phyloP scores from a whole-genome alignment of 2,888 invertebrate genomes.

The Thereva nobilitata region DNA sequence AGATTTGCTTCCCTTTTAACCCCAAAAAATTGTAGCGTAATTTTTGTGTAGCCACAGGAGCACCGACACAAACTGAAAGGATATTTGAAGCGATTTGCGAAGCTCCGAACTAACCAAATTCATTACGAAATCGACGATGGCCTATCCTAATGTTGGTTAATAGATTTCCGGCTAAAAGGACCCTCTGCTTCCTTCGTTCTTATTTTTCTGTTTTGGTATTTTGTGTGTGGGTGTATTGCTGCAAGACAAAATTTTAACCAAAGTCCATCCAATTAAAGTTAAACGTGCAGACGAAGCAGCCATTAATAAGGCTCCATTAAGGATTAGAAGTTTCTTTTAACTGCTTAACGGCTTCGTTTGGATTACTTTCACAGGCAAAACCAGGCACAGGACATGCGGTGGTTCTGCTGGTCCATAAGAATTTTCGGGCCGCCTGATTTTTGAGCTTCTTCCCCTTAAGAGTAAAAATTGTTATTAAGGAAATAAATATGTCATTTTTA shows the following conservation, averaged over 20 bases:
- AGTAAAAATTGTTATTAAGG: conserved; percentile 36
- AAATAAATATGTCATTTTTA: conserved; percentile 42
- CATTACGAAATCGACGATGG: conserved; percentile 14
- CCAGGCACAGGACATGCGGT: background rate
- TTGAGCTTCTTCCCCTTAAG: conserved; percentile 7
- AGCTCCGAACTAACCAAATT: conserved; percentile 1
- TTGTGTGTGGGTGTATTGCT: too few relatives aligned
- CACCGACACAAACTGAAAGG: background rate
- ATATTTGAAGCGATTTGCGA: too few relatives aligned
- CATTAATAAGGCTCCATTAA: conserved; percentile 36
- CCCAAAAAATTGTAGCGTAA: conserved; percentile 21
- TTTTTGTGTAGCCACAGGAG: conserved; percentile 14
- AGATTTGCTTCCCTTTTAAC: background rate
- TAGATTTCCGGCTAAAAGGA: conserved; percentile 15
- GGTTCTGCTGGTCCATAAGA: conserved; percentile 16
- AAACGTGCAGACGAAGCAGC: conserved; percentile 39
- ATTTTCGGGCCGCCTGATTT: conserved; percentile 20
- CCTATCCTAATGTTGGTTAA: conserved; percentile 6
- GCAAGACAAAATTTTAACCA: conserved; percentile 14
- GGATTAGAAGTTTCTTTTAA: conserved; percentile 32
- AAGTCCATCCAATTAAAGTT: conserved; percentile 31
- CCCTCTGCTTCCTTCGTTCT: background rate
- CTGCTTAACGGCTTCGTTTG: background rate
- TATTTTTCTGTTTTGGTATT: too few relatives aligned
- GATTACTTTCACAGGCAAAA: conserved; percentile 12